Percentiles rank a stretch among this genome's conserved stretches.
phyloP scores from a whole-genome alignment of 2,888 invertebrate genomes.

The Dryocosmus kuriphilus region DNA sequence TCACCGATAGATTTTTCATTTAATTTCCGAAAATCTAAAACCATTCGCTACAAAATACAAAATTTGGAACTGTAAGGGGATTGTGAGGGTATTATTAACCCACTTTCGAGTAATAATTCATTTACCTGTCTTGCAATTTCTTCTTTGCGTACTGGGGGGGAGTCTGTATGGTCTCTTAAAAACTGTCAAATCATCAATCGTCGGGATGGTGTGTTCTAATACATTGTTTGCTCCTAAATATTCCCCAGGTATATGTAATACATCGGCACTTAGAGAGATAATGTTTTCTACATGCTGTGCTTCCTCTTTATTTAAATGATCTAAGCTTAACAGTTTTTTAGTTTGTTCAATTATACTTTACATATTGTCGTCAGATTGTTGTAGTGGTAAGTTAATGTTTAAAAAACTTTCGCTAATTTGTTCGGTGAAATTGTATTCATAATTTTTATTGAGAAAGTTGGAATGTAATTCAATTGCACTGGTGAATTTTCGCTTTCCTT shows the following conservation, averaged over 20 bases:
- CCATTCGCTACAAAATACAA: no score
- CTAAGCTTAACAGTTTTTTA: constrained; percentile 21
- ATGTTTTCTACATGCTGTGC: not conserved
- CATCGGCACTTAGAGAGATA: not conserved
- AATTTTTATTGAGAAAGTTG: no score
- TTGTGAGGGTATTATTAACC: no score
- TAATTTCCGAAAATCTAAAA: no score
- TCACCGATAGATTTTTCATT: no score
- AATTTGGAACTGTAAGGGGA: no score
- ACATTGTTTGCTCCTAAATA: constrained; percentile 15
- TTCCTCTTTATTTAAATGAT: constrained; percentile 21
- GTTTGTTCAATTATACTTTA: not conserved
- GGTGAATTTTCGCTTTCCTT: not conserved
- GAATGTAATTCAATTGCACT: no score
- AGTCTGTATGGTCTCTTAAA: not conserved
- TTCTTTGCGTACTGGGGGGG: not conserved
- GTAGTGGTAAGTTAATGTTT: not conserved
- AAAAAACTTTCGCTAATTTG: not conserved
- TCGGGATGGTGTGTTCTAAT: constrained; percentile 28
- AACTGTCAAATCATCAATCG: constrained; percentile 24
- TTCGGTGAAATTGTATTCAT: no score
- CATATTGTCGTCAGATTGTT: no score
- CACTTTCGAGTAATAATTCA: not conserved
- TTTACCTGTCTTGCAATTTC: not conserved
- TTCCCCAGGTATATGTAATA: constrained; percentile 38